Conservation (phyloP, 2,113 vertebrate species). For the Pedetes capensis region DNA sequence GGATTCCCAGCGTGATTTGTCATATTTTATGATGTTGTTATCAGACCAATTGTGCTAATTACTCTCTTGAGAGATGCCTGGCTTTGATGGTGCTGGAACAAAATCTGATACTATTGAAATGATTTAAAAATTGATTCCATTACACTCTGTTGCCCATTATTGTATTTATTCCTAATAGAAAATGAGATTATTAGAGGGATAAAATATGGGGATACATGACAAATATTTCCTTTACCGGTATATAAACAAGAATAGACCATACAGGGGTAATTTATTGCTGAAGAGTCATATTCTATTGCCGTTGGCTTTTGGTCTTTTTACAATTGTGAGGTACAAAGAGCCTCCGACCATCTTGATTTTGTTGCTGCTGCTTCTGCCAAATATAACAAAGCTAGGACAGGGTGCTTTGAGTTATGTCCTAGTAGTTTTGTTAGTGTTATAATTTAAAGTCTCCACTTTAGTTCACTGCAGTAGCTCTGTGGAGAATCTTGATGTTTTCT, state of each 20-base stretch:
- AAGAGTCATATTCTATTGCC: conserved; percentile 30
- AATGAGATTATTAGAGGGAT: background rate
- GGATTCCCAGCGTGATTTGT: conserved; percentile 21
- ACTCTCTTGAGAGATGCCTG: background rate
- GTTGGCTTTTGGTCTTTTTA: conserved; percentile 17
- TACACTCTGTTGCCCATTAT: background rate
- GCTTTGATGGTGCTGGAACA: background rate
- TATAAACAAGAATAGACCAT: background rate
- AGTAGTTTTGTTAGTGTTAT: background rate
- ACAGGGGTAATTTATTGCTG: background rate
- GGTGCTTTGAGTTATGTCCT: background rate
- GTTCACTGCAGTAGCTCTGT: background rate
- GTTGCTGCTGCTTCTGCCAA: conserved; percentile 1
- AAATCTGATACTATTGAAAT: background rate
- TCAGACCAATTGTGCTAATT: background rate
- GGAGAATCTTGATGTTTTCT: background rate
- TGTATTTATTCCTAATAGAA: background rate
- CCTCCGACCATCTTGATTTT: background rate
- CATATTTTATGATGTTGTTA: background rate
- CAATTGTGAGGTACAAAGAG: background rate
- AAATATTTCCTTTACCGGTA: conserved; percentile 3
- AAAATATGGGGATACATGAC: background rate
- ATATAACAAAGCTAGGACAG: background rate
- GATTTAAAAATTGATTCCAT: background rate
- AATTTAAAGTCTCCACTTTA: background rate